Conservation (phyloP, 2,113 vertebrate genomes). For the Gopherus flavomarginatus region DNA sequence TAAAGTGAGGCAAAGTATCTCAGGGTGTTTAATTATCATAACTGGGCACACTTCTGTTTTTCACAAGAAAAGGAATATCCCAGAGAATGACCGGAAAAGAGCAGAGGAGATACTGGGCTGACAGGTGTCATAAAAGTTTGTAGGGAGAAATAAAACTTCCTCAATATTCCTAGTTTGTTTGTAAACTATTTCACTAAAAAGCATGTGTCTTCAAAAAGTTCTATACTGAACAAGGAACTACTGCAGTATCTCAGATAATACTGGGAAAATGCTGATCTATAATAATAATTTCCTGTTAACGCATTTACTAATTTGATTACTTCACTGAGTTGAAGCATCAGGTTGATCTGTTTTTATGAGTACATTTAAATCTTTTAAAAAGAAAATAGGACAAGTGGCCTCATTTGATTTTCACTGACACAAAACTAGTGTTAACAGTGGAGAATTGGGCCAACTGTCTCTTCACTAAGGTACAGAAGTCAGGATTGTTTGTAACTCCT, state of each 20-base stretch:
- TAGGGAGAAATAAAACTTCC: neutral
- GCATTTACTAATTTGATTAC: neutral
- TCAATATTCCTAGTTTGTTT: neutral
- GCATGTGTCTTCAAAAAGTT: neutral
- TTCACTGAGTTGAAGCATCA: neutral
- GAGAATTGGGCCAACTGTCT: neutral
- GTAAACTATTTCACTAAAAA: neutral
- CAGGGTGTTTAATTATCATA: fast-evolving
- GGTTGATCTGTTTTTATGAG: neutral
- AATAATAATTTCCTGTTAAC: neutral
- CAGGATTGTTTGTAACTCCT: neutral
- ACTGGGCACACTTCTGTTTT: neutral
- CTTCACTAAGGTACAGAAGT: neutral
- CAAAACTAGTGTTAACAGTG: neutral
- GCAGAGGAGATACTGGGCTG: neutral
- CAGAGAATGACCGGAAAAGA: neutral
- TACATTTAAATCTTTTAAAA: neutral
- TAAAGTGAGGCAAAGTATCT: neutral
- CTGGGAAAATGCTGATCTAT: neutral
- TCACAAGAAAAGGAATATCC: neutral
- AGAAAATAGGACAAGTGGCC: neutral
- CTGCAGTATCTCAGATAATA: neutral
- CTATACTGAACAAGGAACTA: neutral
- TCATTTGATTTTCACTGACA: neutral
- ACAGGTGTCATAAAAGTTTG: neutral